A percentile compares a stretch with the other conserved stretches of the same genome.
These are phyloP conservation scores for Pao palembangensis DNA, from an alignment of 2,113 vertebrate species.

Conservation along the genomic window DNA sequence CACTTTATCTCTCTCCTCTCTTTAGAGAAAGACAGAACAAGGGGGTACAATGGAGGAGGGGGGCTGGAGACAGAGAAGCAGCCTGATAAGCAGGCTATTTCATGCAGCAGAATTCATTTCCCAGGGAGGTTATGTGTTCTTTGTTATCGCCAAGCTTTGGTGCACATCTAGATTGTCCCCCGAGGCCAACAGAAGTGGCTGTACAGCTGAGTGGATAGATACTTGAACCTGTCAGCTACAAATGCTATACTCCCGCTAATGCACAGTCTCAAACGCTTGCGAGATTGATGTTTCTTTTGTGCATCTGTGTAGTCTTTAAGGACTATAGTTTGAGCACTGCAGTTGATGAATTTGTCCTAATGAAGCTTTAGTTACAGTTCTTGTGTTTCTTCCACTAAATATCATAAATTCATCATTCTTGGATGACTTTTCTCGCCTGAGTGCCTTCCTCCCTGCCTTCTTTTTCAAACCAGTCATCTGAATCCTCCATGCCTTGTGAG, in stretches of 20 bases:
- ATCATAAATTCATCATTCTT: conserved; percentile 35
- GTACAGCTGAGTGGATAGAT: conserved; percentile 71
- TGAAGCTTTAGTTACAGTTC: background rate
- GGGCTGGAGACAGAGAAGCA: conserved; percentile 24
- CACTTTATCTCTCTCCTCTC: conserved; percentile 1
- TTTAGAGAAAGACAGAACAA: background rate
- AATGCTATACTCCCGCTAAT: conserved; percentile 61
- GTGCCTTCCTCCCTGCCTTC: conserved; percentile 43
- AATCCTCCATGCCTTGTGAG: conserved; percentile 39
- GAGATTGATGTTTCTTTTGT: background rate
- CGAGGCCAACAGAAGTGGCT: conserved; percentile 61
- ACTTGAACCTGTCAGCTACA: conserved; percentile 72
- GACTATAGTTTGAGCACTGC: conserved; percentile 14
- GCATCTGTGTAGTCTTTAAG: conserved; percentile 1
- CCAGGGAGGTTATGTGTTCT: conserved; percentile 58
- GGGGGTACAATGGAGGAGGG: conserved; percentile 20
- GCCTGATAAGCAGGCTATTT: conserved; percentile 71
- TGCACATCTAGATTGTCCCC: conserved; percentile 69
- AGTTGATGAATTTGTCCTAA: conserved; percentile 18
- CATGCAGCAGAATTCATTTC: conserved; percentile 72
- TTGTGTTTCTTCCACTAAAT: conserved; percentile 38
- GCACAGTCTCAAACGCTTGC: conserved; percentile 14
- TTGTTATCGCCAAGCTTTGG: conserved; percentile 70
- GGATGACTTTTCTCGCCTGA: conserved; percentile 40
- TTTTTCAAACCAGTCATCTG: conserved; percentile 23